Evolutionary conservation across 2,888 invertebrate species (phyloP).

Genomic region (Noctua comes): DNA sequence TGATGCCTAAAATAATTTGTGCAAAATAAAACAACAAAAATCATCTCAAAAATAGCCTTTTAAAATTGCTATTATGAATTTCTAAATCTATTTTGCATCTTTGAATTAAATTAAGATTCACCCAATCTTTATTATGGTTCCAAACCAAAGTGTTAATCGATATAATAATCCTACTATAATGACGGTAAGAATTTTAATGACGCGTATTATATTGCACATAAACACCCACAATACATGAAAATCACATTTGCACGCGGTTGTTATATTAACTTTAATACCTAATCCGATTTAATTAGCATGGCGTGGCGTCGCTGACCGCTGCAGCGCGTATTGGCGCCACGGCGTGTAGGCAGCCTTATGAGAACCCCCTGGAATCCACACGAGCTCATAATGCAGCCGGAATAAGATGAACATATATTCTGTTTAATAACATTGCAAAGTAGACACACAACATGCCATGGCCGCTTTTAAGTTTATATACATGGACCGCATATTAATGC

Average conservation of each 20-base stretch:
- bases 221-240: slow-evolving; percentile 45
- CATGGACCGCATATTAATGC: slow-evolving; percentile 57
- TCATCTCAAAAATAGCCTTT: not conserved
- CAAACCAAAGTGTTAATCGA: slow-evolving; percentile 20
- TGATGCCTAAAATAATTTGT: not conserved
- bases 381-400: slow-evolving; percentile 60
- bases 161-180: slow-evolving; percentile 21
- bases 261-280: slow-evolving; percentile 40
- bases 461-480: slow-evolving; percentile 50
- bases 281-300: slow-evolving; percentile 48
- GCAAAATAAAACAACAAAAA: not conserved
- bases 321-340: slow-evolving; percentile 55
- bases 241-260: slow-evolving; percentile 46
- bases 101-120: slow-evolving; percentile 6
- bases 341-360: slow-evolving; percentile 61
- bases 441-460: slow-evolving; percentile 51
- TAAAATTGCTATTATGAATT: not conserved
- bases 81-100: not conserved
- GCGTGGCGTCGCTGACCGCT: slow-evolving; percentile 43
- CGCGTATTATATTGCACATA: slow-evolving; percentile 22
- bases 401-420: slow-evolving; percentile 56
- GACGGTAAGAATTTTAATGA: slow-evolving; percentile 31
- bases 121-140: slow-evolving; percentile 11
- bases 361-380: slow-evolving; percentile 62
- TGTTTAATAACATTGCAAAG: slow-evolving; percentile 57